phyloP scores from a whole-genome alignment of 2,797 vertebrate species.

The Malurus splendens region DNA sequence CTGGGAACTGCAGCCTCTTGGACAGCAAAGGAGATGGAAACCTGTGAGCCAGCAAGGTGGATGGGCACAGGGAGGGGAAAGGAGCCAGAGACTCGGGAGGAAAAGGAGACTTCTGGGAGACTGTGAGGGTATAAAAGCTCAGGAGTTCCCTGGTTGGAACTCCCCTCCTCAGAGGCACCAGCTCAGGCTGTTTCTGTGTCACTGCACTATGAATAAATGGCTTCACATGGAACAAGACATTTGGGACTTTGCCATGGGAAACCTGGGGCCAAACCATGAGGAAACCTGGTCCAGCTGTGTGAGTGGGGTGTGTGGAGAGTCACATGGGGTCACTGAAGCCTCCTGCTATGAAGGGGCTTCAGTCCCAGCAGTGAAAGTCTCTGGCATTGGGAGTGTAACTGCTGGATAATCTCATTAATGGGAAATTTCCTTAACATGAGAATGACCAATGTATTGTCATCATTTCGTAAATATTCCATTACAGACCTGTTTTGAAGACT shows the following conservation, averaged over 20 bases:
- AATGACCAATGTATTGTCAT: neutral
- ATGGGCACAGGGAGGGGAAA: neutral
- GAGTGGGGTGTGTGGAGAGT: neutral
- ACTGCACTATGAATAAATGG: rapidly evolving
- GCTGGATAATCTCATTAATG: rapidly evolving
- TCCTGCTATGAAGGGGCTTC: neutral
- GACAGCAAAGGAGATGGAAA: neutral
- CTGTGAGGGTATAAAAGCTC: neutral
- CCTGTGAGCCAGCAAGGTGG: neutral
- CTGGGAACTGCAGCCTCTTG: rapidly evolving
- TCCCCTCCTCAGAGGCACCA: neutral
- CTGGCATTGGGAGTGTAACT: neutral
- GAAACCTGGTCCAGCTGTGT: neutral
- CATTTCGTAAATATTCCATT: neutral
- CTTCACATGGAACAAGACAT: neutral
- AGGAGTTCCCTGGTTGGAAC: rapidly evolving
- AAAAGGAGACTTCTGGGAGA: neutral
- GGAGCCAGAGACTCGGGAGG: rapidly evolving
- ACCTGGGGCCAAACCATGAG: rapidly evolving
- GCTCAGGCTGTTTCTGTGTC: neutral
- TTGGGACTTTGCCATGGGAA: neutral
- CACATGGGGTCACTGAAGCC: neutral
- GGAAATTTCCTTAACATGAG: neutral
- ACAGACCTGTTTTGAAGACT: neutral
- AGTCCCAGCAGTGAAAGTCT: neutral